Conservation (phyloP, 2,888 invertebrate species). For the Ametastegia equiseti region DNA sequence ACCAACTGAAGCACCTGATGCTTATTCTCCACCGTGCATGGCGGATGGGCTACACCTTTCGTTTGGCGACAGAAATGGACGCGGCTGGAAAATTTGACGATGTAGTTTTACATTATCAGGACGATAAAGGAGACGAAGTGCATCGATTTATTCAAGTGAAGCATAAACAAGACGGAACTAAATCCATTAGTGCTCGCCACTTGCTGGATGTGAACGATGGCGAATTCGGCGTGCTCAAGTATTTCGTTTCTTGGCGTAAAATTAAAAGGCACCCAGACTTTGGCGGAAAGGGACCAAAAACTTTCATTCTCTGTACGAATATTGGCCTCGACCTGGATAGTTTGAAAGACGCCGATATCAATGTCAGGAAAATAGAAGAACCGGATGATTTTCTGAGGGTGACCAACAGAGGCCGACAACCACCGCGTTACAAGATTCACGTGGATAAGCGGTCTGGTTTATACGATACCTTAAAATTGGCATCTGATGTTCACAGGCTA, state of each 20-base stretch:
- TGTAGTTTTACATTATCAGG: slow-evolving; percentile 34
- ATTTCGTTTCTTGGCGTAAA: slow-evolving; percentile 2
- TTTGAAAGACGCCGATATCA: not conserved
- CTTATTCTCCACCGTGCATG: slow-evolving; percentile 46
- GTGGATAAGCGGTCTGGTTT: not conserved
- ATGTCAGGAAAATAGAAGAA: not conserved
- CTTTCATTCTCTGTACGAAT: slow-evolving; percentile 10
- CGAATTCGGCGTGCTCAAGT: slow-evolving; percentile 3
- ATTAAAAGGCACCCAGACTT: not conserved
- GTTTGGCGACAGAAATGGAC: slow-evolving; percentile 49
- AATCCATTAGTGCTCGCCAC: not conserved
- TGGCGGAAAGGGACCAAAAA: not conserved
- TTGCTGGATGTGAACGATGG: not conserved
- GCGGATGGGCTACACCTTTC: slow-evolving; percentile 32
- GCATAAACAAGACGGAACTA: not conserved
- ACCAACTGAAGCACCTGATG: slow-evolving; percentile 51
- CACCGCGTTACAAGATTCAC: not conserved
- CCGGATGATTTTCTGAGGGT: slow-evolving; percentile 4
- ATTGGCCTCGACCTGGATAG: not conserved
- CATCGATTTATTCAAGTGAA: not conserved
- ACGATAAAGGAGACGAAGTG: not conserved
- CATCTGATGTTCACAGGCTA: slow-evolving; percentile 6
- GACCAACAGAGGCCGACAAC: not conserved
- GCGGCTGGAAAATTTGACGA: slow-evolving; percentile 49
- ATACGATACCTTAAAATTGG: not conserved